Base-by-base conservation (phyloP, 1,140 invertebrate genomes). In the Whitmania pigra region DNA sequence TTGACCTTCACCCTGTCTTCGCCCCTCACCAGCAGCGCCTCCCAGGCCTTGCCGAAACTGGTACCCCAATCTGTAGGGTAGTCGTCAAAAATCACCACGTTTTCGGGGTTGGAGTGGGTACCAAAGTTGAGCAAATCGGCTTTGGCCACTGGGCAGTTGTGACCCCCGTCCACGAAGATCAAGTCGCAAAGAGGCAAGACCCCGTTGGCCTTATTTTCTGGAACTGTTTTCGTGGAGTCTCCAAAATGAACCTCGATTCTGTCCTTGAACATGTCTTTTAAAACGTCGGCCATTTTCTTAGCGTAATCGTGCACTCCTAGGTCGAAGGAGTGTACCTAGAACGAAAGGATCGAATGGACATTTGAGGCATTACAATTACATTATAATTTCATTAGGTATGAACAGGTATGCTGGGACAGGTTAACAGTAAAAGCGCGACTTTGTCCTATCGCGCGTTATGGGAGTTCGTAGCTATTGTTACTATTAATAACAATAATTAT, bases 281-380 rank as follows among this genome's bases (percentile, higher is more conserved):
- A n/a, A 36, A 49, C 72, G 3, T 69, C 63, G 9, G 73, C 57
- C 73, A 74, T 74, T 18, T 31, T 43, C 29, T 31, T 27, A 11
- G 71, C 53, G 54, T 74, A 74, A 7, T 49, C 27, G 67, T 74
- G 71, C 4, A 43, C 29, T 22, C 70, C 70, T 0, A 74, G n/a
- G 57, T 74, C 73, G 27, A 74, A 74, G n/a, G 73, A 74, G 57
- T 73, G 40, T 31, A 73, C 69, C 22, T 27, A 13, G 57, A 17
- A 2, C 0, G 1, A 31, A 31, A 17, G 13, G 15, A 49, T 7
- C 0, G 43, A 49, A 49, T 7, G 15, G 43, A 36, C 31, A 36
- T 3, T 49, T 49, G 2, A 15, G 9, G 15, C 43, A 17, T 49
- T 49, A 15, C 2, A 11, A 49, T 15, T 13, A 49, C 9, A 49